These are phyloP conservation scores for Hassar affinis DNA, from an alignment of 2,113 vertebrate species.

Conservation along the genomic window DNA sequence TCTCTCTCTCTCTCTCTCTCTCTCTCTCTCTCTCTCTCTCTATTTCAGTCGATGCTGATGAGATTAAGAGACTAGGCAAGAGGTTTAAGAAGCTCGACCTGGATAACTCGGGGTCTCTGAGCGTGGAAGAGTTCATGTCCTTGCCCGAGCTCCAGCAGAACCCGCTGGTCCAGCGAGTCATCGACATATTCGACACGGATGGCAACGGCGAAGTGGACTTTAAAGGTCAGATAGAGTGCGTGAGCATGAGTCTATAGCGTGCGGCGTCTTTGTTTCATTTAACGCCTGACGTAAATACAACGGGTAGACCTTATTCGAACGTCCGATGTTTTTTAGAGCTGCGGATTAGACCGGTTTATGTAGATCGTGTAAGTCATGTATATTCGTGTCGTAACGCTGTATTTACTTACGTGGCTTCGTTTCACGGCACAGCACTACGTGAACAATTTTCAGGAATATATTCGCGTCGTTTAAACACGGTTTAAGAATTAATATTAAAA, in stretches of 20 bases:
- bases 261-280: neutral
- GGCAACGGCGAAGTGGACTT: constrained; percentile 97
- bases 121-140: constrained; percentile 96
- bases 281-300: neutral
- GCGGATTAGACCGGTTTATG: neutral
- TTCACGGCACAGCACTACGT: neutral
- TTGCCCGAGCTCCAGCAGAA: constrained; percentile 93
- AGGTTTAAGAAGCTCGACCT: constrained; percentile 95
- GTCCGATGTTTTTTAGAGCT: neutral
- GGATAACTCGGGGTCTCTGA: constrained; percentile 93
- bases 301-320: neutral
- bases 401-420: neutral
- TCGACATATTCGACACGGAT: constrained; percentile 95
- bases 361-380: too few relatives aligned
- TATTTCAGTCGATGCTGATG: constrained; percentile 89
- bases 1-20: too few relatives aligned
- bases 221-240: too few relatives aligned
- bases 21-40: constrained; percentile 5
- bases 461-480: neutral
- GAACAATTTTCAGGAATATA: neutral
- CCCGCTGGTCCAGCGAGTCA: constrained; percentile 91
- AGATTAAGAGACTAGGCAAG: constrained; percentile 95
- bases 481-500: neutral
- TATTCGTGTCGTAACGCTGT: neutral
- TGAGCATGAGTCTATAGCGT: constrained; percentile 59